These are phyloP conservation scores for Pteropus alecto DNA, from an alignment of 2,113 vertebrate genomes.

Conservation along the genomic window DNA sequence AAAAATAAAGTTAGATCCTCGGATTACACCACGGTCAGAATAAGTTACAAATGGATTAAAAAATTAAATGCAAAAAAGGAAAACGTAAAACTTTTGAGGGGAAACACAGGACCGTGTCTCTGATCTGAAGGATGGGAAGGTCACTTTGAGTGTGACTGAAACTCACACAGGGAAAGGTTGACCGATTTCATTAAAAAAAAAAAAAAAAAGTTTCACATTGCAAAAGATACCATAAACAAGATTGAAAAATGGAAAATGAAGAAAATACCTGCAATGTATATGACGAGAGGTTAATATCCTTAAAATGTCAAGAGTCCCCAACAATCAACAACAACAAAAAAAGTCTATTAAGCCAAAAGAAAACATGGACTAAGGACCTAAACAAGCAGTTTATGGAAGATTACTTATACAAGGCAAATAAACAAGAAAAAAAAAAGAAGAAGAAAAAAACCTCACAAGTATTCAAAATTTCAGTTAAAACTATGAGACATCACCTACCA, in stretches of 20 bases:
- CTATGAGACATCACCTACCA: background rate
- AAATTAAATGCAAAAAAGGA: background rate
- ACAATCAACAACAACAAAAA: constrained; percentile 38
- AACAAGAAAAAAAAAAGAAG: background rate
- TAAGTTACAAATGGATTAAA: background rate
- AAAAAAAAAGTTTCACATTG: background rate
- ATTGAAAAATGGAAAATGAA: background rate
- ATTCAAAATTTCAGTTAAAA: constrained; percentile 2
- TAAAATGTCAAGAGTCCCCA: background rate
- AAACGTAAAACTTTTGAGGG: background rate
- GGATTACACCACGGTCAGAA: background rate
- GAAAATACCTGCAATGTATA: background rate
- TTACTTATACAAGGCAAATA: background rate
- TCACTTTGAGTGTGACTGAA: background rate
- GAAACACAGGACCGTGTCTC: background rate
- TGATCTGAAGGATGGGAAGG: background rate
- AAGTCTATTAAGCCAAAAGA: background rate
- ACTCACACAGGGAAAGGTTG: background rate
- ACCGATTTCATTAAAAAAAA: background rate
- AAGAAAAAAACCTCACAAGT: background rate
- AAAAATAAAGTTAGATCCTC: background rate
- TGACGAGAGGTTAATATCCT: background rate
- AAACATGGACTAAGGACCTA: background rate
- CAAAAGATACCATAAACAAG: background rate
- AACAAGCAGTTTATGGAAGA: background rate